A percentile compares a stretch with the other conserved stretches of the same genome.
phyloP scores from a whole-genome alignment of 2,797 vertebrate genomes.

The Geotrypetes seraphini region DNA sequence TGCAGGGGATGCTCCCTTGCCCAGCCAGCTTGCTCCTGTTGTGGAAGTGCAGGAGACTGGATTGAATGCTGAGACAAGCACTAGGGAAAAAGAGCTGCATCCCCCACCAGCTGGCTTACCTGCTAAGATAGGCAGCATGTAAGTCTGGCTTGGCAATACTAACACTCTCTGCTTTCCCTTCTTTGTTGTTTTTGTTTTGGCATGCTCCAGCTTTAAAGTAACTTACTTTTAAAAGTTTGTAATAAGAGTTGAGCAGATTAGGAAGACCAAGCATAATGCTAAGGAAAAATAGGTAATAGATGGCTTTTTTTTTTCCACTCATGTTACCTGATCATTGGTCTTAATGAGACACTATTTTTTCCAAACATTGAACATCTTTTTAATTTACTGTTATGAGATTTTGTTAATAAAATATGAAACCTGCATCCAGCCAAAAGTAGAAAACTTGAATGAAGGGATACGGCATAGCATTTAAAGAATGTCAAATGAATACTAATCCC shows the following conservation, averaged over 20 bases:
- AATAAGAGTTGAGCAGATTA: conserved; percentile 1
- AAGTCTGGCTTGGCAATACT: conserved; percentile 64
- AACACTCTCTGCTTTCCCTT: conserved; percentile 30
- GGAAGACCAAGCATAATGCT: conserved; percentile 25
- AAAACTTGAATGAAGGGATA: no score
- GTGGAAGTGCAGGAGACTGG: conserved; percentile 59
- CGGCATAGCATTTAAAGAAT: no score
- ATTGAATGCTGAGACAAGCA: conserved; percentile 49
- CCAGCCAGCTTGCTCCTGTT: conserved; percentile 49
- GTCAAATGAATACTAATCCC: no score
- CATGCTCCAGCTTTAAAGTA: conserved; percentile 38
- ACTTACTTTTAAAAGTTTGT: conserved; percentile 18
- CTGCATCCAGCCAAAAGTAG: no score
- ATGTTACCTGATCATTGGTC: no score
- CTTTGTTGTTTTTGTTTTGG: conserved; percentile 27
- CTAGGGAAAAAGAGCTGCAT: conserved; percentile 62
- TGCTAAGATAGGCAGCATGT: conserved; percentile 74
- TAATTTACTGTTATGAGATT: fast-evolving
- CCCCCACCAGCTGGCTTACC: conserved; percentile 60
- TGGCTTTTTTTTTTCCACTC: no score
- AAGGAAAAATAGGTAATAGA: no score
- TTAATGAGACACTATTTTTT: conserved; percentile 11
- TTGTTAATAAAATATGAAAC: no score
- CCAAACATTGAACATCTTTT: background rate
- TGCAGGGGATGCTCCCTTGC: conserved; percentile 55